These are phyloP conservation scores for Paedocypris micromegethes DNA, from an alignment of 2,797 vertebrate species.

Conservation along the genomic window DNA sequence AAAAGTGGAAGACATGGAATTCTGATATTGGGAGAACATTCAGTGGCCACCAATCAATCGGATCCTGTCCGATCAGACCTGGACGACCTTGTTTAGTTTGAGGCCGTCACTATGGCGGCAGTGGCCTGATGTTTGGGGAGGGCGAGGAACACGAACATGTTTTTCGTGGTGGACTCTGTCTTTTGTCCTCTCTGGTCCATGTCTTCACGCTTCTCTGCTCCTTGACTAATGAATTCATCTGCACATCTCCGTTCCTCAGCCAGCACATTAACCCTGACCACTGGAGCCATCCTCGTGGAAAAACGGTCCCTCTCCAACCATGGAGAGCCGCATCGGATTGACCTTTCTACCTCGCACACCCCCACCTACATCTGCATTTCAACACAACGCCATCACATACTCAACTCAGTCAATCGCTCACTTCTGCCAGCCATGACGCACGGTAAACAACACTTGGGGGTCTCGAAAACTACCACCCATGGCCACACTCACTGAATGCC, in stretches of 20 bases:
- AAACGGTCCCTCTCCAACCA: constrained; percentile 59
- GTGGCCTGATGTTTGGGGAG: neutral
- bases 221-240: constrained; percentile 77
- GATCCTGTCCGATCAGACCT: constrained; percentile 9
- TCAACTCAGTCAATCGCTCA: constrained; percentile 4
- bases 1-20: constrained; percentile 1
- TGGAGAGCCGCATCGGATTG: constrained; percentile 62
- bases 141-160: neutral
- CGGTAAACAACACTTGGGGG: constrained; percentile 20
- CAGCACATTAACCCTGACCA: constrained; percentile 75
- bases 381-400: constrained; percentile 42
- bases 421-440: constrained; percentile 18
- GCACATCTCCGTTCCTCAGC: constrained; percentile 74
- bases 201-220: constrained; percentile 74
- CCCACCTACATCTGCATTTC: constrained; percentile 46
- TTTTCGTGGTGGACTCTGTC: constrained; percentile 71
- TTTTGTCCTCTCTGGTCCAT: constrained; percentile 44
- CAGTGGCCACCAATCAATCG: constrained; percentile 7
- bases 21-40: neutral
- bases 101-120: constrained; percentile 19
- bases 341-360: constrained; percentile 60
- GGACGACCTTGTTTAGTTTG: constrained; percentile 8
- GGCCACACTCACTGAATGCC: constrained; percentile 10
- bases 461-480: constrained; percentile 12
- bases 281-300: constrained; percentile 70